phyloP scores from a whole-genome alignment of 92 coral and sea anemone genomes.

The Meandrina meandrites region DNA sequence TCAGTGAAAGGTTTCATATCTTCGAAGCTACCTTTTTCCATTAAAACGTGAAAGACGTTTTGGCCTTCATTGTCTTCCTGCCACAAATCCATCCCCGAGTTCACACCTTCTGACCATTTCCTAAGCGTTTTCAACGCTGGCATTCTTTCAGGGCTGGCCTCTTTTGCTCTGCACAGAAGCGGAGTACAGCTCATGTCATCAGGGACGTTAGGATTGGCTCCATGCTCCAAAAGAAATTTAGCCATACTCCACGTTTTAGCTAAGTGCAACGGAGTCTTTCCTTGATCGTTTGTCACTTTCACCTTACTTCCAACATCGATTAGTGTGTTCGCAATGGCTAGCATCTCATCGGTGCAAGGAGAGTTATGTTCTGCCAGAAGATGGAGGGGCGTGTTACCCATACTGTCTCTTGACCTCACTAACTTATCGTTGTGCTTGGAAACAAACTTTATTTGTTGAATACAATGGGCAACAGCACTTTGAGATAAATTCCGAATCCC shows the following conservation, averaged over 20 bases:
- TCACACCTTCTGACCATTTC: slow-evolving; percentile 6
- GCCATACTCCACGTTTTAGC: slow-evolving; percentile 31
- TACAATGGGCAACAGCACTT: neutral
- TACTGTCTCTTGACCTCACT: neutral
- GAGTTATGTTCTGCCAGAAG: neutral
- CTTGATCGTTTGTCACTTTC: slow-evolving; percentile 9
- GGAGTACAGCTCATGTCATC: slow-evolving; percentile 6
- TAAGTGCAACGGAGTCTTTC: slow-evolving; percentile 24
- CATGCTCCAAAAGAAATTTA: slow-evolving; percentile 20
- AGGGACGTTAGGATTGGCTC: neutral
- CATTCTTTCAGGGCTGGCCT: neutral
- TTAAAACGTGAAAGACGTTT: neutral
- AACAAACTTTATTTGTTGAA: slow-evolving; percentile 6
- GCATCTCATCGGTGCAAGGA: neutral
- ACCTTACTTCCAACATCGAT: neutral
- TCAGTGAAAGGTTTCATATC: neutral
- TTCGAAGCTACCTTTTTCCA: neutral
- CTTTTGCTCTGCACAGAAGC: neutral
- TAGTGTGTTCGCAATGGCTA: neutral
- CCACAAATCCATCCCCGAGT: slow-evolving; percentile 44
- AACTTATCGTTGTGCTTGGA: neutral
- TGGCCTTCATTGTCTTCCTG: slow-evolving; percentile 16
- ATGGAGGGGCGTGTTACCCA: slow-evolving; percentile 31
- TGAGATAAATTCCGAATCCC: neutral
- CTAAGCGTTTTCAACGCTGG: neutral